Conservation (phyloP, 2,113 vertebrate species). For the Gyps fulvus region DNA sequence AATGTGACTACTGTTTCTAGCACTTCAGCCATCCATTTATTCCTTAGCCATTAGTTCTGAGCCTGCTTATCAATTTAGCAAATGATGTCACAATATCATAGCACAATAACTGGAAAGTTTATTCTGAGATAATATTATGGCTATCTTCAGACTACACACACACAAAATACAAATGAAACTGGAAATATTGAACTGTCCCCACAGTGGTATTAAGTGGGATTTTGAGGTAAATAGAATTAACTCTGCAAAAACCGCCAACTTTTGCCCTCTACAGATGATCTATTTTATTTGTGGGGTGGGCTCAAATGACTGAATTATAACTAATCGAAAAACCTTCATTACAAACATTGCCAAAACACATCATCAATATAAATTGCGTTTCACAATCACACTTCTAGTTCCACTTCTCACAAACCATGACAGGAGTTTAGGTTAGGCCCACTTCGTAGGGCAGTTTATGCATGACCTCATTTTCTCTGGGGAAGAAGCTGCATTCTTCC, state of each 20-base stretch:
- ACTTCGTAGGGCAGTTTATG: rapidly evolving
- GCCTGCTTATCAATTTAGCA: not conserved
- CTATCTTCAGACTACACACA: not conserved
- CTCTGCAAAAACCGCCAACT: not conserved
- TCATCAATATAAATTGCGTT: not conserved
- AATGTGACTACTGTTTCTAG: not conserved
- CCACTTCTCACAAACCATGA: not conserved
- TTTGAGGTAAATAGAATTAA: not conserved
- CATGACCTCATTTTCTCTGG: not conserved
- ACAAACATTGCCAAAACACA: not conserved
- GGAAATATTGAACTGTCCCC: not conserved
- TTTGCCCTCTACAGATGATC: not conserved
- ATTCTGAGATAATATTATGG: not conserved
- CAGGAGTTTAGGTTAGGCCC: not conserved
- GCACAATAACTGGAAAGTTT: not conserved
- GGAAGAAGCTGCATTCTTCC: not conserved
- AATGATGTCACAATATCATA: not conserved
- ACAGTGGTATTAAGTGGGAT: not conserved
- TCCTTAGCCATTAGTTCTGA: not conserved
- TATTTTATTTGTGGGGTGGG: not conserved
- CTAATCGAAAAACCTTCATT: rapidly evolving
- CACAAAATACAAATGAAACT: not conserved
- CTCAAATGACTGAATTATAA: not conserved
- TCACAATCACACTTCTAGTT: not conserved
- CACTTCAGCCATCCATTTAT: not conserved